phyloP scores from a whole-genome alignment of 2,888 invertebrate species.

The Auanema sp. region DNA sequence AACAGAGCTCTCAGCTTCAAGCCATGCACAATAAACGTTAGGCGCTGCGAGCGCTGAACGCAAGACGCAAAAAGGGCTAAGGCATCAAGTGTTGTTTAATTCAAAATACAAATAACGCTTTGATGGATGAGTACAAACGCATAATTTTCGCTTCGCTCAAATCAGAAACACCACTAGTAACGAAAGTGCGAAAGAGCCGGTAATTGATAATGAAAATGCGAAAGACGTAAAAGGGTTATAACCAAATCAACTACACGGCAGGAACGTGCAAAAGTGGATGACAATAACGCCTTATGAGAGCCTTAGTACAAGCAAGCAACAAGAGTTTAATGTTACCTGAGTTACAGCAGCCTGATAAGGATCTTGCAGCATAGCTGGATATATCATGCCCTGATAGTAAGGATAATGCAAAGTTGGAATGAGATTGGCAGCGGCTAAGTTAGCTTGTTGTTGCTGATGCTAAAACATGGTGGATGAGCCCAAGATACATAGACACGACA shows the following conservation, averaged over 20 bases:
- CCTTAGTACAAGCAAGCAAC: slow-evolving; percentile 1
- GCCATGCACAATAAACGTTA: slow-evolving; percentile 26
- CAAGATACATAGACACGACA: background rate
- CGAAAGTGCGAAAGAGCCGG: background rate
- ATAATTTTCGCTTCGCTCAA: background rate
- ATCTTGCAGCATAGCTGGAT: slow-evolving; percentile 40
- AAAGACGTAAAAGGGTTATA: slow-evolving; percentile 11
- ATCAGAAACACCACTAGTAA: slow-evolving; percentile 1
- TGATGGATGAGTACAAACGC: background rate
- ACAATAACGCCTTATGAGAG: slow-evolving; percentile 10
- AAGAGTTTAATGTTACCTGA: slow-evolving; percentile 26
- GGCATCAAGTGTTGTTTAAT: slow-evolving; percentile 3
- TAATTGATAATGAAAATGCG: background rate
- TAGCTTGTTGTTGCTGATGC: slow-evolving; percentile 49
- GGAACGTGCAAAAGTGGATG: slow-evolving; percentile 10
- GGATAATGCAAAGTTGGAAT: slow-evolving; percentile 45
- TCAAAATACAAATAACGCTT: too few species aligned
- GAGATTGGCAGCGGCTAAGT: slow-evolving; percentile 36
- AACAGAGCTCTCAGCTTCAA: slow-evolving; percentile 51
- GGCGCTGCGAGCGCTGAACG: slow-evolving; percentile 10
- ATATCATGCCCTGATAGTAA: slow-evolving; percentile 52
- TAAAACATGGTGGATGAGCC: slow-evolving; percentile 13
- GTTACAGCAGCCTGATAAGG: slow-evolving; percentile 41
- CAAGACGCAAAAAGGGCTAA: slow-evolving; percentile 8
- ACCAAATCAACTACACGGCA: slow-evolving; percentile 28